Evolutionary conservation across 2,888 invertebrate species (phyloP).

Genomic region (Orchesellides sinensis): DNA sequence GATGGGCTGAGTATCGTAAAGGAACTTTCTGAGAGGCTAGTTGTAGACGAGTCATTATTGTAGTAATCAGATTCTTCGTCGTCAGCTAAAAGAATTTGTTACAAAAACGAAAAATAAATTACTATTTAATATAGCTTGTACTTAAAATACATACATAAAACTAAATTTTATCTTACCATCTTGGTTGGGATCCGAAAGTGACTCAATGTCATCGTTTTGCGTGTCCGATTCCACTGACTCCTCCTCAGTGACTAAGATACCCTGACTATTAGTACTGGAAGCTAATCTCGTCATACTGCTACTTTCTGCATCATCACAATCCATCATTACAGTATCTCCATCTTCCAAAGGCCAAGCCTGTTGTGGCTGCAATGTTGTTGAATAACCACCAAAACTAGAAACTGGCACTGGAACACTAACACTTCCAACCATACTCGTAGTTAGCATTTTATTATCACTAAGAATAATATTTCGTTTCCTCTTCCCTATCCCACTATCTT

Average conservation of each 20-base stretch:
- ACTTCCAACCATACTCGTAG: not conserved
- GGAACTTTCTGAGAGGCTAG: constrained; percentile 54
- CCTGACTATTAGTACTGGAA: not conserved
- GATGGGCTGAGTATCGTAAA: constrained; percentile 45
- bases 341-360: not conserved
- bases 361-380: not conserved
- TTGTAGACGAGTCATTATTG: constrained; percentile 54
- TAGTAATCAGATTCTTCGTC: constrained; percentile 60
- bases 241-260: constrained; percentile 14
- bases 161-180: constrained; percentile 28
- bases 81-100: constrained; percentile 20
- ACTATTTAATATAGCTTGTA: not conserved
- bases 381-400: not conserved
- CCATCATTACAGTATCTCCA: constrained; percentile 45
- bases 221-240: constrained; percentile 39
- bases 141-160: not conserved
- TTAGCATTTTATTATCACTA: not conserved
- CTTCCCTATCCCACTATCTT: constrained; percentile 49
- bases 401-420: constrained; percentile 26
- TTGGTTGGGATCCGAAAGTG: constrained; percentile 46
- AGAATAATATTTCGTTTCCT: constrained; percentile 49
- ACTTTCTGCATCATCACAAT: constrained; percentile 44
- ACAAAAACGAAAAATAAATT: not conserved
- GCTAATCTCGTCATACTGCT: constrained; percentile 24
- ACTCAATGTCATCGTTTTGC: constrained; percentile 54